Evolutionary conservation across 2,113 vertebrate genomes (phyloP).

Genomic region (Corynorhinus townsendii): DNA sequence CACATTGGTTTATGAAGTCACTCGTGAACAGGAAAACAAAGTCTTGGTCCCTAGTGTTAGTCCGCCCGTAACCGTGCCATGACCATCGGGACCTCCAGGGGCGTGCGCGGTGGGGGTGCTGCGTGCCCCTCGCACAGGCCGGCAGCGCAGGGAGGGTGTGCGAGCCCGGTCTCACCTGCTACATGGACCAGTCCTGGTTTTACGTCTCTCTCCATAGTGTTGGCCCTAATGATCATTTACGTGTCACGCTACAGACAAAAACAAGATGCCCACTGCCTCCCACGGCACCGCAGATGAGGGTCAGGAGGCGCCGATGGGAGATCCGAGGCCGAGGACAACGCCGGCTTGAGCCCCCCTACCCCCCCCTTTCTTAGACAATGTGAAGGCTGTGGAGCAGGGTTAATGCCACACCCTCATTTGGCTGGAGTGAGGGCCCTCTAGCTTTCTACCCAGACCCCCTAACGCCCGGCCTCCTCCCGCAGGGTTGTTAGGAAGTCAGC

Average conservation of each 20-base stretch:
- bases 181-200: not conserved
- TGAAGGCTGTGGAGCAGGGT: not conserved
- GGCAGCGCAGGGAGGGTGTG: fast-evolving
- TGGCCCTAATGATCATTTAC: not conserved
- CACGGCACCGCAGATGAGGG: fast-evolving
- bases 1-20: not conserved
- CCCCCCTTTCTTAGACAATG: not conserved
- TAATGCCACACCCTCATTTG: not conserved
- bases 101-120: not conserved
- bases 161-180: too few species aligned
- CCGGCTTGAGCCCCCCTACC: not conserved
- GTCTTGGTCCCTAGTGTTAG: not conserved
- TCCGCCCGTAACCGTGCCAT: not conserved
- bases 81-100: not conserved
- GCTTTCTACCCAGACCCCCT: not conserved
- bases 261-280: not conserved
- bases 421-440: not conserved
- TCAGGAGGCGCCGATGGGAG: fast-evolving
- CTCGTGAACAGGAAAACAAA: not conserved
- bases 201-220: not conserved
- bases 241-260: not conserved
- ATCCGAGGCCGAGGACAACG: not conserved
- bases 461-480: not conserved
- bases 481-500: too few species aligned
- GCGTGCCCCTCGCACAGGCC: too few species aligned